These are phyloP conservation scores for Proisotoma minuta DNA, from an alignment of 2,888 invertebrate species.

Conservation along the genomic window DNA sequence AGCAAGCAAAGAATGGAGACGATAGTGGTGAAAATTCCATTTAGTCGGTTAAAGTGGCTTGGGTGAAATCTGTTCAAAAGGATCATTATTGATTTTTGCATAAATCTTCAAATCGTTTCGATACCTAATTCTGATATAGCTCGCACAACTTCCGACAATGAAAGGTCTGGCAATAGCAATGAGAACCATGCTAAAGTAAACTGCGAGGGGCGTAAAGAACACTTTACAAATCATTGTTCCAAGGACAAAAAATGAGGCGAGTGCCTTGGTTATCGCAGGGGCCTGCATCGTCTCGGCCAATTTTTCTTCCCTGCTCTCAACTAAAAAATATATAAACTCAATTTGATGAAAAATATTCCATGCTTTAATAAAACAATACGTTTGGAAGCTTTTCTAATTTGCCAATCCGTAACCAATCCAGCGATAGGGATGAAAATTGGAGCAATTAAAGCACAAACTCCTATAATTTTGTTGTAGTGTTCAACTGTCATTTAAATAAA, in stretches of 20 bases:
- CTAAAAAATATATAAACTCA: slow-evolving; percentile 4
- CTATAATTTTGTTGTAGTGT: slow-evolving; percentile 39
- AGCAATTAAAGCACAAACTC: slow-evolving; percentile 37
- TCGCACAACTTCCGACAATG: slow-evolving; percentile 48
- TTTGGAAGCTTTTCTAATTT: slow-evolving; percentile 27
- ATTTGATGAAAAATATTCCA: too few relatives aligned
- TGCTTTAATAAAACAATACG: slow-evolving; percentile 17
- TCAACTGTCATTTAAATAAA: slow-evolving; percentile 24
- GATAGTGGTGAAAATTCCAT: slow-evolving; percentile 49
- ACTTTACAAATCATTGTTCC: slow-evolving; percentile 39
- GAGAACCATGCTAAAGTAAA: slow-evolving; percentile 48
- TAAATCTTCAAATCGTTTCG: background rate
- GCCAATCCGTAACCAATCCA: slow-evolving; percentile 39
- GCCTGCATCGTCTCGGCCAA: slow-evolving; percentile 40
- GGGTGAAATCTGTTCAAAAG: slow-evolving; percentile 48
- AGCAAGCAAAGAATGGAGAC: slow-evolving; percentile 47
- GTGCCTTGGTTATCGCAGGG: slow-evolving; percentile 33
- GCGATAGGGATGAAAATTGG: slow-evolving; percentile 42
- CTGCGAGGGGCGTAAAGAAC: slow-evolving; percentile 37
- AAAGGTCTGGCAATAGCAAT: slow-evolving; percentile 49
- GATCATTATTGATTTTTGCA: background rate
- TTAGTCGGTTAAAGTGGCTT: slow-evolving; percentile 49
- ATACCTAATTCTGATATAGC: slow-evolving; percentile 49
- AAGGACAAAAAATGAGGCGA: slow-evolving; percentile 26
- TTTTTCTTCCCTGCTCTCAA: slow-evolving; percentile 17